Conservation (phyloP, 2,888 invertebrate genomes). For the Microplitis deprimator region DNA sequence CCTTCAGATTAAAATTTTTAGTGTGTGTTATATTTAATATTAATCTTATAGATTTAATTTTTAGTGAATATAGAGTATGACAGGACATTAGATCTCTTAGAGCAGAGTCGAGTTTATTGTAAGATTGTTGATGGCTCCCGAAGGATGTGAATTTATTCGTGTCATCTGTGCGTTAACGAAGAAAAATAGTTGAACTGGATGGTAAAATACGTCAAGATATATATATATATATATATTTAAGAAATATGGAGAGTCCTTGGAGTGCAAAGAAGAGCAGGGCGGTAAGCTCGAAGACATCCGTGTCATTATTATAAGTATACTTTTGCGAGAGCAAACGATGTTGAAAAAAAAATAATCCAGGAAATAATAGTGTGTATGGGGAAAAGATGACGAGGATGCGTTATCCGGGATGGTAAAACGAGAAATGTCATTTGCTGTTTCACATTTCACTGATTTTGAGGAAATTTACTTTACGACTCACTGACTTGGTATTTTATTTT, state of each 20-base stretch:
- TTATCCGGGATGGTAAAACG: conserved; percentile 3
- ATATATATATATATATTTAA: neutral
- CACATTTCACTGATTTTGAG: conserved; percentile 28
- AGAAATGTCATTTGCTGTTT: conserved; percentile 37
- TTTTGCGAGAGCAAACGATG: neutral
- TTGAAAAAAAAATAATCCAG: neutral
- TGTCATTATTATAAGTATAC: neutral
- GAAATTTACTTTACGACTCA: conserved; percentile 15
- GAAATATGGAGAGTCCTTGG: neutral
- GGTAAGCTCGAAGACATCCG: neutral
- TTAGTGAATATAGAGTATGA: neutral
- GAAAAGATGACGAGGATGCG: neutral
- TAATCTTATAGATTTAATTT: neutral
- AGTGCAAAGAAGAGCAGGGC: neutral
- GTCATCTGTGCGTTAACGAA: neutral
- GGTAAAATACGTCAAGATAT: neutral
- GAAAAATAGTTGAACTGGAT: neutral
- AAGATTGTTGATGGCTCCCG: neutral
- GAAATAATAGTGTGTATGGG: neutral
- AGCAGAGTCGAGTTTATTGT: neutral
- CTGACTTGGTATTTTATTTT: neutral
- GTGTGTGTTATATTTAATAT: no score
- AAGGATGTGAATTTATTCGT: neutral
- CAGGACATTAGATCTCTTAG: neutral
- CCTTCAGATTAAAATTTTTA: no score